These are phyloP conservation scores for Drosophila neocordata DNA, from an alignment of 1,140 invertebrate species.

Conservation along the genomic window DNA sequence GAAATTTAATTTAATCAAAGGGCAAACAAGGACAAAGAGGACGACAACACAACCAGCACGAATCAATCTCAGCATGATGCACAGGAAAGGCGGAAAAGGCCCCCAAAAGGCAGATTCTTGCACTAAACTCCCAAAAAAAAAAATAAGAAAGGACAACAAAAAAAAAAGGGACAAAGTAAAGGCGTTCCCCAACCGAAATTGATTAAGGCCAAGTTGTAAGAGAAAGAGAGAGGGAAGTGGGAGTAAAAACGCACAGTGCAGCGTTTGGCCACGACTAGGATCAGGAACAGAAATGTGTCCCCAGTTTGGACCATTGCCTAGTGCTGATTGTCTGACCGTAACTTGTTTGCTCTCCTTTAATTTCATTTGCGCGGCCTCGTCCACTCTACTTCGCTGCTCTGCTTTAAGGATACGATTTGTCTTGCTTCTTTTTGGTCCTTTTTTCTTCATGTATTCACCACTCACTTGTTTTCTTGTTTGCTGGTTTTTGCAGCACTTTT, in stretches of 20 bases:
- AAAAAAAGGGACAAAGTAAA: constrained; percentile 19
- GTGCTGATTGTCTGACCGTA: constrained; percentile 80
- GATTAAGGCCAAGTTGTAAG: constrained; percentile 42
- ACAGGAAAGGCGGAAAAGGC: constrained; percentile 22
- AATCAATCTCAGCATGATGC: constrained; percentile 53
- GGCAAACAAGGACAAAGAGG: constrained; percentile 50
- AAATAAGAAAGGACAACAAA: constrained; percentile 25
- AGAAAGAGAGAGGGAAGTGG: not conserved
- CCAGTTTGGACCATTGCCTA: constrained; percentile 57
- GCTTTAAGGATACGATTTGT: constrained; percentile 17
- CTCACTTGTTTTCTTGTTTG: not conserved
- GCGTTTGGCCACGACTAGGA: not conserved
- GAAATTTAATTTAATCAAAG: constrained; percentile 82
- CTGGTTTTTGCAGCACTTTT: constrained; percentile 16
- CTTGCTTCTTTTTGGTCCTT: constrained; percentile 12
- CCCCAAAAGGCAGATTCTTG: constrained; percentile 46
- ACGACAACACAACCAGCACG: constrained; percentile 30
- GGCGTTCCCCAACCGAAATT: constrained; percentile 73
- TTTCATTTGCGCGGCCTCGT: constrained; percentile 71
- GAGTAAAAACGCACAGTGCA: constrained; percentile 46
- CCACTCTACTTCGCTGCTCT: constrained; percentile 32
- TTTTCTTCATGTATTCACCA: not conserved
- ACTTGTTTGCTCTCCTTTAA: constrained; percentile 82
- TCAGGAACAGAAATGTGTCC: constrained; percentile 13
- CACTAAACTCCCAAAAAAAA: constrained; percentile 18